Conservation (phyloP, 2,113 vertebrate species). For the Chlorocebus sabaeus region DNA sequence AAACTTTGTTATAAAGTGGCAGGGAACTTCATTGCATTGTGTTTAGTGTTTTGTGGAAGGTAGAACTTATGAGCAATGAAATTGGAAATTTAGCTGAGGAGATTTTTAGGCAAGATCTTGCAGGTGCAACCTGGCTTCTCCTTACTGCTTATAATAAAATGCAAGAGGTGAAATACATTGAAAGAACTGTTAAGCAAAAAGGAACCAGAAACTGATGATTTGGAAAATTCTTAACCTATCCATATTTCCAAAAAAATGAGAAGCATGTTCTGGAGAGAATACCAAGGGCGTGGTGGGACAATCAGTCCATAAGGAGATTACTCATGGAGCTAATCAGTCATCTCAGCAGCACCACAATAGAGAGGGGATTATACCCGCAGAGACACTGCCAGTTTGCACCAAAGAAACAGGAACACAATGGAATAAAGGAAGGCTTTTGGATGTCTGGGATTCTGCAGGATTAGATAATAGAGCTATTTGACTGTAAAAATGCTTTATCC, state of each 20-base stretch:
- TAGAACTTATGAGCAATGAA: neutral
- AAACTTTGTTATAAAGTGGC: neutral
- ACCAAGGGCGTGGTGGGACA: neutral
- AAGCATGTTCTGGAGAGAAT: neutral
- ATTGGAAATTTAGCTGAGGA: neutral
- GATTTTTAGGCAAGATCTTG: neutral
- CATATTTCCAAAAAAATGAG: neutral
- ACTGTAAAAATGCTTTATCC: neutral
- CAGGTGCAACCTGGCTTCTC: neutral
- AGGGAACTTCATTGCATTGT: neutral
- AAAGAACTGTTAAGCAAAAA: neutral
- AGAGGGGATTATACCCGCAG: neutral
- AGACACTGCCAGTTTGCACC: neutral
- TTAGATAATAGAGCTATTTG: neutral
- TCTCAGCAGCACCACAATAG: neutral
- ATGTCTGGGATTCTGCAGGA: neutral
- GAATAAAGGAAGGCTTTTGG: neutral
- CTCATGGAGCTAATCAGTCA: neutral
- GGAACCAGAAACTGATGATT: neutral
- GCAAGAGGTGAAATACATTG: neutral
- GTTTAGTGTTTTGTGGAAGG: neutral
- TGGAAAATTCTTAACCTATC: neutral
- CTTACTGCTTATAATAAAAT: neutral
- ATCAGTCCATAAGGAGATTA: neutral
- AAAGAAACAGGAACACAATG: neutral